Evolutionary conservation across 2,888 invertebrate genomes (phyloP).

Genomic region (Muschampia plurimacula): DNA sequence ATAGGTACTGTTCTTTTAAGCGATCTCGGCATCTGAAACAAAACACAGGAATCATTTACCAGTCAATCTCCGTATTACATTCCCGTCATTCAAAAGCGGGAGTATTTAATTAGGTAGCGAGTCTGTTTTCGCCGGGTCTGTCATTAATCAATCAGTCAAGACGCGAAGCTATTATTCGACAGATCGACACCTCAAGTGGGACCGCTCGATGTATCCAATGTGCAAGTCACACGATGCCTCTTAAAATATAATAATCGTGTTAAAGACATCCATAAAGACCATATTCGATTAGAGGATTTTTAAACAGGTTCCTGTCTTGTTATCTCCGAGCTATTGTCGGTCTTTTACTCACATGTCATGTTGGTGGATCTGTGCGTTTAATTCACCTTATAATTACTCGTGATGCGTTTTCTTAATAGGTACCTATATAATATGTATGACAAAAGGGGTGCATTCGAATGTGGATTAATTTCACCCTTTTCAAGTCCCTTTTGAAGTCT

Average conservation of each 20-base stretch:
- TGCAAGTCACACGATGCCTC: conserved; percentile 82
- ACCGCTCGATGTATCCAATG: conserved; percentile 59
- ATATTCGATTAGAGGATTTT: conserved; percentile 80
- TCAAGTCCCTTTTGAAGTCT: neutral
- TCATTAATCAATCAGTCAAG: conserved; percentile 83
- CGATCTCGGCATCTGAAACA: conserved; percentile 21
- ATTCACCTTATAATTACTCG: conserved; percentile 68
- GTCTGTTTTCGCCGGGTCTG: conserved; percentile 75
- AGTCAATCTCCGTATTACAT: conserved; percentile 56
- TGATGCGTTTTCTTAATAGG: conserved; percentile 53
- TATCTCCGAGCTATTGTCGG: conserved; percentile 73
- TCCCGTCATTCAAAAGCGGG: conserved; percentile 57
- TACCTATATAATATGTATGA: conserved; percentile 39
- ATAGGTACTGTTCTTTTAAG: neutral
- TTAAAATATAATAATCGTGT: conserved; percentile 85
- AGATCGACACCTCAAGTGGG: conserved; percentile 75
- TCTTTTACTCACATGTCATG: conserved; percentile 65
- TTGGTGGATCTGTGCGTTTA: conserved; percentile 64
- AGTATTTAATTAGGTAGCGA: conserved; percentile 80
- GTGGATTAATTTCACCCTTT: conserved; percentile 4
- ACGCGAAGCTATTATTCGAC: conserved; percentile 74
- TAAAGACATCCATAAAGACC: conserved; percentile 83
- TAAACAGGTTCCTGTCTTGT: conserved; percentile 81
- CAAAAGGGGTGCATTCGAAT: conserved; percentile 36
- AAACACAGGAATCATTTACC: conserved; percentile 45